Conservation (phyloP, 2,113 vertebrate genomes). For the Datnioides undecimradiatus region DNA sequence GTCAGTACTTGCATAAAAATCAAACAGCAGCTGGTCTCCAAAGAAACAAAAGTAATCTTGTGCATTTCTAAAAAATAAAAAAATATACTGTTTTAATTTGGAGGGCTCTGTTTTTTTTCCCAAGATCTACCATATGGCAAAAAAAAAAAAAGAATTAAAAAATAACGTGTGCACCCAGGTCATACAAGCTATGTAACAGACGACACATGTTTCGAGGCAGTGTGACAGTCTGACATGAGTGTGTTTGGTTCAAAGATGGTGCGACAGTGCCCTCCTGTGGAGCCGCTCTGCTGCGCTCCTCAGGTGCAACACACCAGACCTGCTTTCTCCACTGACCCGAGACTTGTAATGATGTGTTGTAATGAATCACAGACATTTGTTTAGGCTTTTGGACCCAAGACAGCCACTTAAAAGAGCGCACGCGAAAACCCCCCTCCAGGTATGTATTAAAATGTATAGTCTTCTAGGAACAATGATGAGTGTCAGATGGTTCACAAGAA, state of each 20-base stretch:
- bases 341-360: background rate
- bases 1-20: conserved; percentile 13
- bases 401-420: too few species aligned
- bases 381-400: too few species aligned
- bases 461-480: too few species aligned
- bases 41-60: background rate
- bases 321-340: background rate
- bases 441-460: too few species aligned
- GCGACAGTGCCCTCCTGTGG: conserved; percentile 72
- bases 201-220: too few species aligned
- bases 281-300: background rate
- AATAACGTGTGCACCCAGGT: background rate
- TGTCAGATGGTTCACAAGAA: too few species aligned
- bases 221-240: background rate
- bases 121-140: background rate
- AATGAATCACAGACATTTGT: background rate
- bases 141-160: conserved; percentile 37
- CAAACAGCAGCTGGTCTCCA: conserved; percentile 2
- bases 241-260: conserved; percentile 24
- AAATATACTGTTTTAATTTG: background rate
- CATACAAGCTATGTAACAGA: background rate
- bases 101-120: background rate
- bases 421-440: too few species aligned
- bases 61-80: background rate
- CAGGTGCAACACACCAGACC: background rate